Percentiles rank a stretch among this genome's conserved stretches.
Conservation (phyloP, 2,797 vertebrate species). For the Prunella strophiata region DNA sequence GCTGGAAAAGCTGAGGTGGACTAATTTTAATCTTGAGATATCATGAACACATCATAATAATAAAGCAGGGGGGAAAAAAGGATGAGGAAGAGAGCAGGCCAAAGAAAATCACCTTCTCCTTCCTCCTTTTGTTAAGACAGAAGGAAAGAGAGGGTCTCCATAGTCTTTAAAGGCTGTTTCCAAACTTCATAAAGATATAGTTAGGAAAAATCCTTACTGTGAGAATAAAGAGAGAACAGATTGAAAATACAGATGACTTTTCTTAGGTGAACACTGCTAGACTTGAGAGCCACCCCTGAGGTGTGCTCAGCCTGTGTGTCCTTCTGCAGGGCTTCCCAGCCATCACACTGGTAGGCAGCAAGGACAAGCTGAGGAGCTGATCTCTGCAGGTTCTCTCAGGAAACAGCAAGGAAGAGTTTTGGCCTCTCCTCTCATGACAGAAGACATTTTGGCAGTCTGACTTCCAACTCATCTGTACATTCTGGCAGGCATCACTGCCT, state of each 20-base stretch:
- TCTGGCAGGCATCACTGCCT: background rate
- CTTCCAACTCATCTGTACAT: background rate
- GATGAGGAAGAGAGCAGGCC: background rate
- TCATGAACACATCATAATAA: background rate
- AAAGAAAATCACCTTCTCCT: background rate
- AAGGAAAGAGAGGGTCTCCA: background rate
- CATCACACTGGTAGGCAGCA: rapidly evolving
- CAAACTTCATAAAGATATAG: background rate
- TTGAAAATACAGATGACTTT: background rate
- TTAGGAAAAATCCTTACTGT: background rate
- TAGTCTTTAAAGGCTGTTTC: background rate
- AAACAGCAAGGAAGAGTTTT: background rate
- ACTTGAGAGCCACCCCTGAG: background rate
- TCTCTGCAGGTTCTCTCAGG: background rate
- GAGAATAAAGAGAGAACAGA: background rate
- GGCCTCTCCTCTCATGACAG: background rate
- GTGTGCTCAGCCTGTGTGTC: background rate
- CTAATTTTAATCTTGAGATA: background rate
- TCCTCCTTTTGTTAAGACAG: background rate
- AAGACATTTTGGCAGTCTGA: background rate
- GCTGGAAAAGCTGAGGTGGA: background rate
- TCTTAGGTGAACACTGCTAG: background rate
- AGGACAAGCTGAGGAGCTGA: background rate
- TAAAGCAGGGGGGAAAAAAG: background rate
- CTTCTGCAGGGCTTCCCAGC: background rate